A percentile compares a stretch with the other conserved stretches of the same genome.
These are phyloP conservation scores for Pachymerium ferrugineum DNA, from an alignment of 2,888 invertebrate species.

Conservation along the genomic window DNA sequence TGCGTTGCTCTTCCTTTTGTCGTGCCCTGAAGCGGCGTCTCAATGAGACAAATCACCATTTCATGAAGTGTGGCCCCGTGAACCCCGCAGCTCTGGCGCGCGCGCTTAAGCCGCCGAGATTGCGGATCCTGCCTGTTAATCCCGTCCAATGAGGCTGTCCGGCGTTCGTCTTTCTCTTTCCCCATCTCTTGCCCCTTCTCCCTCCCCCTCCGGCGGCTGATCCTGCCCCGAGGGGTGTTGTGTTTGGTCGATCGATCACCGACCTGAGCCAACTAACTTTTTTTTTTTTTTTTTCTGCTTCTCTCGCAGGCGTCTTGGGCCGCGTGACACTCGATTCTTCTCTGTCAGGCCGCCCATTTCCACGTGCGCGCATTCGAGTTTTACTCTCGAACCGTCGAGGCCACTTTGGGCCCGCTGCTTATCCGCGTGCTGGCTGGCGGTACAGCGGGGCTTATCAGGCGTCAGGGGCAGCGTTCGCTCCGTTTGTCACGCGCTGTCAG, in stretches of 20 bases:
- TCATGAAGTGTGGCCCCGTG: conserved; percentile 30
- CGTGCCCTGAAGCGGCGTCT: conserved; percentile 6
- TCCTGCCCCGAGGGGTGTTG: conserved; percentile 21
- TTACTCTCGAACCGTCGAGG: background rate
- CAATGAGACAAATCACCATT: conserved; percentile 32
- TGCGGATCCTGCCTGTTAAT: conserved; percentile 28
- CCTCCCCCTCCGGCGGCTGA: background rate
- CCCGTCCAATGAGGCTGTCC: conserved; percentile 23
- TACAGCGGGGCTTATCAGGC: conserved; percentile 18
- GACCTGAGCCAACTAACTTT: conserved; percentile 18
- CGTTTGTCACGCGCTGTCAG: conserved; percentile 21
- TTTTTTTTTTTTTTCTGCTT: background rate
- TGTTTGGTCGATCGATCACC: conserved; percentile 18
- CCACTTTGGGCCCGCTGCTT: conserved; percentile 18
- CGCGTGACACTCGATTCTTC: conserved; percentile 18
- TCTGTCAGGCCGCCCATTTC: conserved; percentile 18
- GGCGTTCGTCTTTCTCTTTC: background rate
- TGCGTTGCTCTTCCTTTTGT: conserved; percentile 9
- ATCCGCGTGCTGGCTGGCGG: conserved; percentile 6
- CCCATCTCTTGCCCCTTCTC: background rate
- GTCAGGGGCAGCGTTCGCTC: conserved; percentile 18
- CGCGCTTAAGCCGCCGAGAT: conserved; percentile 31
- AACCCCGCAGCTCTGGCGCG: conserved; percentile 8
- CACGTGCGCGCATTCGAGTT: conserved; percentile 7
- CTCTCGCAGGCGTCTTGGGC: conserved; percentile 18